Evolutionary conservation across 2,797 vertebrate species (phyloP).

Genomic region (Florisuga fusca): DNA sequence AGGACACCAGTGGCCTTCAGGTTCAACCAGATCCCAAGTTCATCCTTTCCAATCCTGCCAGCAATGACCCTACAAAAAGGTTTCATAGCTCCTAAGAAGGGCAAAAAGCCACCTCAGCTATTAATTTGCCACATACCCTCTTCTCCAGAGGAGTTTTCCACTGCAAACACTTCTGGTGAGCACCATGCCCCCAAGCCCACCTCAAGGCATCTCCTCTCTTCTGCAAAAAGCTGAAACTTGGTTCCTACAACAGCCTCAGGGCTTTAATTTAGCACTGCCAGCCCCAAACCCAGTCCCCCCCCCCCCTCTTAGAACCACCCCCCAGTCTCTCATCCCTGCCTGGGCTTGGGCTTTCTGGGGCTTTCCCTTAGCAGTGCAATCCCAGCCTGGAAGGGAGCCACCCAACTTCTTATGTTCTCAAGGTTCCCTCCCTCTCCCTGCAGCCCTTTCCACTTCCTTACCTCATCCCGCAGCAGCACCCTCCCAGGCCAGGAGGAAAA

Average conservation of each 20-base stretch:
- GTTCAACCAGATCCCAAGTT: not conserved
- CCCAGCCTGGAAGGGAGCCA: not conserved
- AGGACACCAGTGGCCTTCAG: not conserved
- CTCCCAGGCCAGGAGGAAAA: not conserved
- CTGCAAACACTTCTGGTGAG: not conserved
- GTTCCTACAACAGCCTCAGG: not conserved
- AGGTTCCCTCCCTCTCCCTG: not conserved
- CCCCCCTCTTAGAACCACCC: not conserved
- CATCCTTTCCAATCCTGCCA: not conserved
- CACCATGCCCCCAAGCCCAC: not conserved
- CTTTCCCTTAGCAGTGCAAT: not conserved
- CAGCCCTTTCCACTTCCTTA: not conserved
- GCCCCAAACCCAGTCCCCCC: not conserved
- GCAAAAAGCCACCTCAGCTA: not conserved
- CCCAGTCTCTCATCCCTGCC: not conserved
- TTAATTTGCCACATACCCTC: not conserved
- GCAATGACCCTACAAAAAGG: not conserved
- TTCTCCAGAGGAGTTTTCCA: not conserved
- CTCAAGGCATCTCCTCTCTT: not conserved
- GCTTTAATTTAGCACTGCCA: not conserved
- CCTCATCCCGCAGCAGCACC: not conserved
- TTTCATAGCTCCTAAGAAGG: not conserved
- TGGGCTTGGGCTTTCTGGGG: not conserved
- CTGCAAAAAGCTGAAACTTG: not conserved
- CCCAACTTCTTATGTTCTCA: rapidly evolving